phyloP scores from a whole-genome alignment of 2,113 vertebrate genomes.

The rabbit (Oryctolagus cuniculus) region DNA sequence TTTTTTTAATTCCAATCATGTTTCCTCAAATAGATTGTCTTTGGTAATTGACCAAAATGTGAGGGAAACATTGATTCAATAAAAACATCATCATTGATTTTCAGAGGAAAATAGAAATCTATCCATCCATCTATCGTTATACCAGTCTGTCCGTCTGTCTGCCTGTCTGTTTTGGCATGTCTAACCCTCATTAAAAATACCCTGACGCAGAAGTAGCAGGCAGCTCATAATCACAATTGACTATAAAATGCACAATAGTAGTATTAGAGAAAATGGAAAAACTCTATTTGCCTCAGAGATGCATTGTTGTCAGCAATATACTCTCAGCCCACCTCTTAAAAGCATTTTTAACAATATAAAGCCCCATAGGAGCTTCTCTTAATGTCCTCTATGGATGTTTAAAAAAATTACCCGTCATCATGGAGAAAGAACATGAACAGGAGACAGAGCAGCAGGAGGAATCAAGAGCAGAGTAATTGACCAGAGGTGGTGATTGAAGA shows the following conservation, averaged over 20 bases:
- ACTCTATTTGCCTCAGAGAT: background rate
- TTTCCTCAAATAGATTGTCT: slow-evolving; percentile 25
- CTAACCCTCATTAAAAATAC: slow-evolving; percentile 35
- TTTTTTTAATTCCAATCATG: slow-evolving; percentile 27
- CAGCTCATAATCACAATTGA: background rate
- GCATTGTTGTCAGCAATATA: background rate
- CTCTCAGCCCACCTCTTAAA: background rate
- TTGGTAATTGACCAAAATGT: background rate
- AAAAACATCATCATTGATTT: slow-evolving; percentile 48
- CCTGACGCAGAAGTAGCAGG: background rate
- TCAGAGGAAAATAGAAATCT: background rate
- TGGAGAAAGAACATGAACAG: background rate
- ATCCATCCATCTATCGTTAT: background rate
- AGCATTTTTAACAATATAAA: slow-evolving; percentile 22
- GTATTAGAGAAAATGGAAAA: background rate
- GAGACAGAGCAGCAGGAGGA: background rate
- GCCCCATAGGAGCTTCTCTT: background rate
- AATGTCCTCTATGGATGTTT: background rate
- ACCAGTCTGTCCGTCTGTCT: background rate
- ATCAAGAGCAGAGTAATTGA: background rate
- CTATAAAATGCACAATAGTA: slow-evolving; percentile 13
- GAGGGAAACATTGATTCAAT: slow-evolving; percentile 24
- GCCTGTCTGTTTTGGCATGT: background rate
- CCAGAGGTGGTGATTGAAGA: background rate
- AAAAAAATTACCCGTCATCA: background rate